Evolutionary conservation across 1,140 invertebrate genomes (phyloP).

Genomic region (Achatina immaculata): DNA sequence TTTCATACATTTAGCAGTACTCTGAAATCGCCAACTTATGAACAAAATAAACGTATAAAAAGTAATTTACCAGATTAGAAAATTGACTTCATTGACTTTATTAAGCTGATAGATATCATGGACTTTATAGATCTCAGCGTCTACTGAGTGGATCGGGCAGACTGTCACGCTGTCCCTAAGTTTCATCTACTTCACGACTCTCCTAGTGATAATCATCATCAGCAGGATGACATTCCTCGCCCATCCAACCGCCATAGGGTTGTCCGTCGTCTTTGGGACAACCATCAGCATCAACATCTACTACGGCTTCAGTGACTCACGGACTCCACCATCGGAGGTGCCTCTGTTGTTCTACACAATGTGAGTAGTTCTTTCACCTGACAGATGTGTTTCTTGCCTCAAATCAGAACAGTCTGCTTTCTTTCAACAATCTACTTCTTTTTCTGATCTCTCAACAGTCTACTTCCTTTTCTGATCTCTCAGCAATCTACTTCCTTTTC

Average conservation of each 20-base stretch:
- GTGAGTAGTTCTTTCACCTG: slow-evolving; percentile 38
- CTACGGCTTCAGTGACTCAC: slow-evolving; percentile 42
- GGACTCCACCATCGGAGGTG: slow-evolving; percentile 48
- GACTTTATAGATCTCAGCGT: not conserved
- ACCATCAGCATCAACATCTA: slow-evolving; percentile 45
- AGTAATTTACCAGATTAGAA: too few relatives aligned
- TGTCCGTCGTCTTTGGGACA: slow-evolving; percentile 39
- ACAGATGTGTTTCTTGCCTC: not conserved
- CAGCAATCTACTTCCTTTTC: too few relatives aligned
- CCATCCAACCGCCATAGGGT: slow-evolving; percentile 19
- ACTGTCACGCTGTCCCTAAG: not conserved
- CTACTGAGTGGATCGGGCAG: not conserved
- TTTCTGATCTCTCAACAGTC: too few relatives aligned
- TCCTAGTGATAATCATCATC: not conserved
- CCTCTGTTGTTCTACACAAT: slow-evolving; percentile 55
- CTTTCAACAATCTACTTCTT: too few relatives aligned
- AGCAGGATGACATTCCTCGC: not conserved
- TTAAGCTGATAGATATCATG: too few relatives aligned
- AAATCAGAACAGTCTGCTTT: not conserved
- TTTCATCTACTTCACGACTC: slow-evolving; percentile 13
- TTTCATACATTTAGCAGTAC: too few relatives aligned
- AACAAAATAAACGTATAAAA: too few relatives aligned
- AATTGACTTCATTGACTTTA: too few relatives aligned
- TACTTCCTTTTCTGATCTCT: too few relatives aligned
- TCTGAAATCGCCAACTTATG: too few relatives aligned